Evolutionary conservation across 2,113 vertebrate genomes (phyloP).

Genomic region (Vidua chalybeata): DNA sequence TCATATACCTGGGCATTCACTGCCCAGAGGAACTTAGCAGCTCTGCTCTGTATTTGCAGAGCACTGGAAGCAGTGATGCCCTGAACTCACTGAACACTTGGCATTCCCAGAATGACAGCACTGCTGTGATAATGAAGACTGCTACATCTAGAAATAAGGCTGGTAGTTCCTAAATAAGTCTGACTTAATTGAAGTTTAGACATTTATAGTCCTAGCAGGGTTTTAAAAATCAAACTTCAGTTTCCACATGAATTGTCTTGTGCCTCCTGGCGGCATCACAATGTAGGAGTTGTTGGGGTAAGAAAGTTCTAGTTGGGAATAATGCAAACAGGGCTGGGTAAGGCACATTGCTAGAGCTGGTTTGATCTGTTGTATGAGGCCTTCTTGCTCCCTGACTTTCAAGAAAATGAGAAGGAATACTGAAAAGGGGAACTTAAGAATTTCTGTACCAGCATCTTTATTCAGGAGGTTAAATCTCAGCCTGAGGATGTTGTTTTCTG

Average conservation of each 20-base stretch:
- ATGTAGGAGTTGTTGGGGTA: background rate
- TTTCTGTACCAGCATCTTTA: background rate
- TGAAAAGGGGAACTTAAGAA: background rate
- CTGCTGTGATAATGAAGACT: background rate
- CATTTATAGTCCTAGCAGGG: background rate
- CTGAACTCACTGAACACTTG: background rate
- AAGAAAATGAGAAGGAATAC: background rate
- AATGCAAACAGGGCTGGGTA: background rate
- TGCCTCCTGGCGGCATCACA: background rate
- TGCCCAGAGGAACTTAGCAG: background rate
- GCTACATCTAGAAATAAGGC: background rate
- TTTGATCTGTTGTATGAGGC: background rate
- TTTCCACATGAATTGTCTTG: background rate
- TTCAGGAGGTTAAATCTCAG: background rate
- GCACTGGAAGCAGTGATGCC: background rate
- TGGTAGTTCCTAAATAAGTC: background rate
- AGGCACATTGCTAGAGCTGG: background rate
- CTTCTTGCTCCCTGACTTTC: background rate
- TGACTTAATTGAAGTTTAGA: background rate
- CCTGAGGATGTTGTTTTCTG: background rate
- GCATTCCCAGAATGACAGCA: background rate
- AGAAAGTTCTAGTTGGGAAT: background rate
- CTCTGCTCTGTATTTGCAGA: background rate
- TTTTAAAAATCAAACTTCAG: background rate
- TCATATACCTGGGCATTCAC: background rate